A percentile compares a stretch with the other conserved stretches of the same genome.
phyloP scores from a whole-genome alignment of 2,113 vertebrate species.

The Sinosuthora webbiana region DNA sequence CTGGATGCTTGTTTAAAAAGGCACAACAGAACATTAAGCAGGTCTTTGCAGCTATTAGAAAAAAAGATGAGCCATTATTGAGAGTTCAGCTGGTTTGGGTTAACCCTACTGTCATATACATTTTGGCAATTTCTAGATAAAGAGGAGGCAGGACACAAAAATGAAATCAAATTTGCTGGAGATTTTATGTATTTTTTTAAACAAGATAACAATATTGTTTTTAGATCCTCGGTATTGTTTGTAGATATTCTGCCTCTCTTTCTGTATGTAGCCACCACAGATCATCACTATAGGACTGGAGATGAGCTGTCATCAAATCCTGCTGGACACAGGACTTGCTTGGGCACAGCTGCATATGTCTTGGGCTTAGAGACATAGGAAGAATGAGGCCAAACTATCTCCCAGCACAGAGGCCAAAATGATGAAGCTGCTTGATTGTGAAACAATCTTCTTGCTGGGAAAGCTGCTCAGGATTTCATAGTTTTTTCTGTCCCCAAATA shows the following conservation, averaged over 20 bases:
- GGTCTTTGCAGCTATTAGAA: neutral
- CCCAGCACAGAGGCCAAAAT: neutral
- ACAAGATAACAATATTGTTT: neutral
- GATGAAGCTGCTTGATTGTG: neutral
- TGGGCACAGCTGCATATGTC: neutral
- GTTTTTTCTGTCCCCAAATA: neutral
- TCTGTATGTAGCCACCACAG: neutral
- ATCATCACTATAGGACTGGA: neutral
- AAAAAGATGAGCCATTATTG: neutral
- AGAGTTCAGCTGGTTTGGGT: neutral
- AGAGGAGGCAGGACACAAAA: neutral
- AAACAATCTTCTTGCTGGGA: neutral
- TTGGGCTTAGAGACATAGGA: neutral
- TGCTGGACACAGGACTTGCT: neutral
- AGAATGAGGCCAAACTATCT: neutral
- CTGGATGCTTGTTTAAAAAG: constrained; percentile 19
- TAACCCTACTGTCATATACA: neutral
- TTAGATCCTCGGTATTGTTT: neutral
- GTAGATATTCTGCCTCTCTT: neutral
- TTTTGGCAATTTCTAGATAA: neutral
- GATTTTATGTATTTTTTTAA: neutral
- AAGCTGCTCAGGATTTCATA: neutral
- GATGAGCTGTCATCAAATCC: neutral
- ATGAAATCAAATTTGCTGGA: neutral
- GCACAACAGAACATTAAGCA: neutral